These are phyloP conservation scores for Rosalia funebris DNA, from an alignment of 2,888 invertebrate species.

Conservation along the genomic window DNA sequence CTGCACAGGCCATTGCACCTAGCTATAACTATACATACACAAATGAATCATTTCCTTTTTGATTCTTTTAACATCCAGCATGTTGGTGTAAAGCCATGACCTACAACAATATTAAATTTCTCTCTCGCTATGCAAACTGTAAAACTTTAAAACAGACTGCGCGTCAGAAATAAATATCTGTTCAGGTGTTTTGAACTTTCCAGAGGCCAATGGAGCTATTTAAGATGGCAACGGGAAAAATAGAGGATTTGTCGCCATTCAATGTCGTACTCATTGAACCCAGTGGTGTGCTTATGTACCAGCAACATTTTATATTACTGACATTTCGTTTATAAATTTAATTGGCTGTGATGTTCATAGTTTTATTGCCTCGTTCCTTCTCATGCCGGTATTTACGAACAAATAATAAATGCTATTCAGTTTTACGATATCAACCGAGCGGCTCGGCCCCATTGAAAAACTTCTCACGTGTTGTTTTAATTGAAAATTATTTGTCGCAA, in stretches of 20 bases:
- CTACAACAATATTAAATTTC: conserved; percentile 56
- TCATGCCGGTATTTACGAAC: conserved; percentile 37
- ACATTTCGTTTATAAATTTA: conserved; percentile 54
- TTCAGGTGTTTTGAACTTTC: conserved; percentile 58
- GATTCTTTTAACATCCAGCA: conserved; percentile 44
- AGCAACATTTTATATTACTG: conserved; percentile 44
- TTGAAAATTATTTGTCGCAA: conserved; percentile 21
- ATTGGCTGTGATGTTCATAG: conserved; percentile 49
- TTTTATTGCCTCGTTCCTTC: conserved; percentile 41
- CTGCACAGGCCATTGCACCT: conserved; percentile 48
- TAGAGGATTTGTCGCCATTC: conserved; percentile 46
- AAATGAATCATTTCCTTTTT: conserved; percentile 55
- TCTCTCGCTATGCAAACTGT: conserved; percentile 46
- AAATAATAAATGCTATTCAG: conserved; percentile 15
- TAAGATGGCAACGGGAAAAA: conserved; percentile 42
- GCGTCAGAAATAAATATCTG: conserved; percentile 56
- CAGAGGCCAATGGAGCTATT: conserved; percentile 37
- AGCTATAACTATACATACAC: conserved; percentile 31
- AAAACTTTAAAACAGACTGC: conserved; percentile 39
- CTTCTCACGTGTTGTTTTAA: conserved; percentile 22
- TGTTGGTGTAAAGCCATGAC: conserved; percentile 52
- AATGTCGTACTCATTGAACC: conserved; percentile 30
- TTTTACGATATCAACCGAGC: conserved; percentile 11
- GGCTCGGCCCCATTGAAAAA: conserved; percentile 20
- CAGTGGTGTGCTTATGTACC: conserved; percentile 22